phyloP scores from a whole-genome alignment of 2,113 vertebrate genomes.

The Xiphophorus maculatus region DNA sequence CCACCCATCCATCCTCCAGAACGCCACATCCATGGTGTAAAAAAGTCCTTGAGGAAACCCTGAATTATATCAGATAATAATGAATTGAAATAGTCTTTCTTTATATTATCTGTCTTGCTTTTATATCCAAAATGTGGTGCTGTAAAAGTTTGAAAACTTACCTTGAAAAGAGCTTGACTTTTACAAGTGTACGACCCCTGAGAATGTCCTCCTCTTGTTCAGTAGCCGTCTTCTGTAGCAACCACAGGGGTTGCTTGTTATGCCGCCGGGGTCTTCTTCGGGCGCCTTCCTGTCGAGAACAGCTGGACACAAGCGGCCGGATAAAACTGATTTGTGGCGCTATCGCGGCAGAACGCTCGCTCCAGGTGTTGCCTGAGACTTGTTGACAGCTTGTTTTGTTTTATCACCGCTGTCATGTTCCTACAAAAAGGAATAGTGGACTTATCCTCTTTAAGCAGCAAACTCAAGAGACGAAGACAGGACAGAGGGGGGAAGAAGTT shows the following conservation, averaged over 20 bases:
- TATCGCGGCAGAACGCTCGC: conserved; percentile 6
- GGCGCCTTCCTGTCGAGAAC: conserved; percentile 48
- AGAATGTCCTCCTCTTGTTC: neutral
- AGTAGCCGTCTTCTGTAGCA: conserved; percentile 5
- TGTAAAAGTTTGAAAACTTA: too few relatives aligned
- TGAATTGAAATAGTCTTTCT: too few relatives aligned
- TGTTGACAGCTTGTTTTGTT: conserved; percentile 6
- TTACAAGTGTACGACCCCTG: too few relatives aligned
- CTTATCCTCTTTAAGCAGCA: neutral
- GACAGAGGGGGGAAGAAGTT: too few relatives aligned
- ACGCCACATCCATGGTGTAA: too few relatives aligned
- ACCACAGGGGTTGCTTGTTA: conserved; percentile 45
- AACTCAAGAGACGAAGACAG: neutral
- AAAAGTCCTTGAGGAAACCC: too few relatives aligned
- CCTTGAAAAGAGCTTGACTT: too few relatives aligned
- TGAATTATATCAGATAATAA: too few relatives aligned
- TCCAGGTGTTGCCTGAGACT: conserved; percentile 26
- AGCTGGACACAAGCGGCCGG: conserved; percentile 30
- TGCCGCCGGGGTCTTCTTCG: conserved; percentile 34
- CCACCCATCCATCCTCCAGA: too few relatives aligned
- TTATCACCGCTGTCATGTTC: neutral
- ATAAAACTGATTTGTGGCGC: conserved; percentile 37
- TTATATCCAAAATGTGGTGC: too few relatives aligned
- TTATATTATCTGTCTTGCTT: too few relatives aligned
- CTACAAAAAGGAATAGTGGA: neutral